Evolutionary conservation across 2,797 vertebrate species (phyloP).

Genomic region (Argentina silus): DNA sequence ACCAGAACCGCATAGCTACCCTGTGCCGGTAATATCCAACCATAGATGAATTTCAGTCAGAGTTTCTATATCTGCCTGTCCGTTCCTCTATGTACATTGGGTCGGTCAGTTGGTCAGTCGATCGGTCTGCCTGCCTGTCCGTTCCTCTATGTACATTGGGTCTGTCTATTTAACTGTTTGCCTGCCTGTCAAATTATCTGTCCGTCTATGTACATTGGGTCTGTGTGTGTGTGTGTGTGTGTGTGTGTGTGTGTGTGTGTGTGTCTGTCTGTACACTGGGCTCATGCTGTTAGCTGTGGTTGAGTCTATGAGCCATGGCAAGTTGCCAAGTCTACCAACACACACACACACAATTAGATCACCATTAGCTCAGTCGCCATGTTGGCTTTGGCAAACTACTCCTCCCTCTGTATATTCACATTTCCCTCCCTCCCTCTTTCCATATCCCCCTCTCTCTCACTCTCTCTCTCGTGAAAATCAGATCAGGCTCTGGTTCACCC

Average conservation of each 20-base stretch:
- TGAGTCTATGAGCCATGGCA: background rate
- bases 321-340: slow-evolving; percentile 13
- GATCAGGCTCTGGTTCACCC: too few species aligned
- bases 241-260: background rate
- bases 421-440: background rate
- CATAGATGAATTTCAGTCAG: too few species aligned
- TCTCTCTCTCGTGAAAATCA: slow-evolving; percentile 14
- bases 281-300: background rate
- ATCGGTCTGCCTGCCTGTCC: too few species aligned
- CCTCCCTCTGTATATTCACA: slow-evolving; percentile 19
- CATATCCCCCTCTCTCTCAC: background rate
- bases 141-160: background rate
- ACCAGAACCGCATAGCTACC: background rate
- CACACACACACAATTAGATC: slow-evolving; percentile 17
- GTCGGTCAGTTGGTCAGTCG: too few species aligned
- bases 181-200: too few species aligned
- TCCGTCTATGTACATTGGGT: too few species aligned
- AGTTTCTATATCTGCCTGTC: too few species aligned
- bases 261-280: background rate
- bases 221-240: too few species aligned
- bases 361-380: slow-evolving; percentile 30
- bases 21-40: too few species aligned
- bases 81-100: background rate
- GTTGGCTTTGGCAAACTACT: slow-evolving; percentile 21
- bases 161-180: too few species aligned